Percentiles rank a stretch among this genome's conserved stretches.
These are phyloP conservation scores for Mohoua ochrocephala DNA, from an alignment of 2,113 vertebrate genomes.

Conservation along the genomic window DNA sequence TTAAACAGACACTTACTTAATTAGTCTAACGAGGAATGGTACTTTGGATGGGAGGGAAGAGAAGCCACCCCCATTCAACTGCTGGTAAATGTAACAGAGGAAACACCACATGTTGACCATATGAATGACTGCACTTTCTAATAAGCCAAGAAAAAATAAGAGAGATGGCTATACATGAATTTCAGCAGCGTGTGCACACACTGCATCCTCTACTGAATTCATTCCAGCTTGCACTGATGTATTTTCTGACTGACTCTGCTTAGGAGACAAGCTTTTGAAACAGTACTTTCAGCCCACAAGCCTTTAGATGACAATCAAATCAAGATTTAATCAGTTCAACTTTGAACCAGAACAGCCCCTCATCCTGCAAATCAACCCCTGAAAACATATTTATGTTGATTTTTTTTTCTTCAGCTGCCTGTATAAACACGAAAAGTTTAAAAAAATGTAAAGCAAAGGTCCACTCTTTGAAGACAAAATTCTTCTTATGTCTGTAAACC, in stretches of 20 bases:
- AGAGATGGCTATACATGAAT: slow-evolving; percentile 35
- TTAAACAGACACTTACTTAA: slow-evolving; percentile 32
- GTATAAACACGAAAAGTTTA: not conserved
- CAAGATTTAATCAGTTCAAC: slow-evolving; percentile 25
- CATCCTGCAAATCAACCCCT: not conserved
- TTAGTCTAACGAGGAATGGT: not conserved
- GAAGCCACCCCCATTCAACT: not conserved
- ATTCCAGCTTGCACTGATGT: slow-evolving; percentile 42
- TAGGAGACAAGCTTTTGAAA: slow-evolving; percentile 52
- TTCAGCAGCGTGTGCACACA: slow-evolving; percentile 16
- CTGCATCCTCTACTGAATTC: slow-evolving; percentile 10
- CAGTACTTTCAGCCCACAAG: slow-evolving; percentile 8
- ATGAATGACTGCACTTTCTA: not conserved
- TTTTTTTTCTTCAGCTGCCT: not conserved
- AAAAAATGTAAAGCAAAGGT: slow-evolving; percentile 29
- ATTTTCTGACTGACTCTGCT: slow-evolving; percentile 54
- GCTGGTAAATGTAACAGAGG: not conserved
- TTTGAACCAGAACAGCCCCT: not conserved
- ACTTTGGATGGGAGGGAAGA: not conserved
- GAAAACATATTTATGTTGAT: not conserved
- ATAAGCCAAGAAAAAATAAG: slow-evolving; percentile 11
- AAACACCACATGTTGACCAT: slow-evolving; percentile 12
- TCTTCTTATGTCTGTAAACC: slow-evolving; percentile 35
- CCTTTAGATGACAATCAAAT: slow-evolving; percentile 25
- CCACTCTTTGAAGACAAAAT: slow-evolving; percentile 36